A percentile compares a stretch with the other conserved stretches of the same genome.
Conservation (phyloP, 2,797 vertebrate species). For the Poeciliopsis turneri region DNA sequence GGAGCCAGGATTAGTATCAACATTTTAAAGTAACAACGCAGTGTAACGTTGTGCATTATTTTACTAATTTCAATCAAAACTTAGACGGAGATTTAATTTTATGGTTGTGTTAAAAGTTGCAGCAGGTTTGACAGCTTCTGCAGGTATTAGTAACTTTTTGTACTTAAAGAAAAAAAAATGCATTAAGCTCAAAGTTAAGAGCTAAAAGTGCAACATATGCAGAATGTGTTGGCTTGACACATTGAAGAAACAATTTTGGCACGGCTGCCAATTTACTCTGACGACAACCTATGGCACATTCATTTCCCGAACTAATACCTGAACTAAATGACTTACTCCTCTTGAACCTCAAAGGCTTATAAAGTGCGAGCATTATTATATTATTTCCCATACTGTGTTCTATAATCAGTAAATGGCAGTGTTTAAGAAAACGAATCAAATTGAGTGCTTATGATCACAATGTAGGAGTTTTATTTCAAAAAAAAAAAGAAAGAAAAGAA, state of each 20-base stretch:
- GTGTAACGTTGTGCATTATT: conserved; percentile 2
- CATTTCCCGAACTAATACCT: conserved; percentile 75
- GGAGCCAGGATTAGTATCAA: conserved; percentile 25
- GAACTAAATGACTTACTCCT: conserved; percentile 69
- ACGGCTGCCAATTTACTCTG: conserved; percentile 51
- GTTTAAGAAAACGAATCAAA: conserved; percentile 23
- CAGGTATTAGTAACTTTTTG: conserved; percentile 23
- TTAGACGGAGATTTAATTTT: conserved; percentile 18
- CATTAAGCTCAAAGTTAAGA: conserved; percentile 43
- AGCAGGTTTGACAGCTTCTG: conserved; percentile 30
- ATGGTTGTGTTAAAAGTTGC: not conserved
- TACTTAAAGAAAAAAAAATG: not conserved
- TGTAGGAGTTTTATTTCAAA: conserved; percentile 61
- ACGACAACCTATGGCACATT: conserved; percentile 65
- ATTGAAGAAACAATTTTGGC: conserved; percentile 48
- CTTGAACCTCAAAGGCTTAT: conserved; percentile 49
- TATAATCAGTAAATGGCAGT: conserved; percentile 67
- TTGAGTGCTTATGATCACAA: conserved; percentile 66
- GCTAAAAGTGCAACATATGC: conserved; percentile 45
- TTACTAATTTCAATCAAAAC: conserved; percentile 5
- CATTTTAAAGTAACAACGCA: conserved; percentile 23
- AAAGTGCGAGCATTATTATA: conserved; percentile 47
- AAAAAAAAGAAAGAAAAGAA: conserved; percentile 34
- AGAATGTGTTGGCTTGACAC: conserved; percentile 41
- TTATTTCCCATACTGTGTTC: conserved; percentile 42